phyloP scores from a whole-genome alignment of 92 coral and sea anemone genomes.

The Epizoanthus rinbou region DNA sequence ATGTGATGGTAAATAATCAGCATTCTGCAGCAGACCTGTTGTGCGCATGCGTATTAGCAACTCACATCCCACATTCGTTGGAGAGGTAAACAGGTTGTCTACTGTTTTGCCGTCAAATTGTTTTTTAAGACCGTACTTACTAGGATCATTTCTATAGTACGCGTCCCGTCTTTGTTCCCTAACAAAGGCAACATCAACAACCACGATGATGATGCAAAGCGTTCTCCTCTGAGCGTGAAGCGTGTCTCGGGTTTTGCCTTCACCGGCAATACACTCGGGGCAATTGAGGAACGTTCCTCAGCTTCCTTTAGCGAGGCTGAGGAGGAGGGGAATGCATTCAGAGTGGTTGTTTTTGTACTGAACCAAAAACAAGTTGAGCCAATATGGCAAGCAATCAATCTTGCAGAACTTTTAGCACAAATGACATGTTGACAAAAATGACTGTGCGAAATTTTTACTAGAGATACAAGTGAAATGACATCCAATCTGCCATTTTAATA shows the following conservation, averaged over 20 bases:
- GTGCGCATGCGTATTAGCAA: conserved; percentile 3
- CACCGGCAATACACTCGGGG: conserved; percentile 63
- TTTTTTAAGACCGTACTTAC: conserved; percentile 80
- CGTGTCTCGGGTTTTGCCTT: conserved; percentile 72
- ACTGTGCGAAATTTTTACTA: too few species aligned
- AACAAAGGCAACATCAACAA: conserved; percentile 68
- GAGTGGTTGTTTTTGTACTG: conserved; percentile 73
- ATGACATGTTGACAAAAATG: too few species aligned
- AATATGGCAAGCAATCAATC: too few species aligned
- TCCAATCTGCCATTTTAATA: too few species aligned
- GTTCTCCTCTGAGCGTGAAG: conserved; percentile 87
- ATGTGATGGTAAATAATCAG: neutral
- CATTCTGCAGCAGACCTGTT: neutral
- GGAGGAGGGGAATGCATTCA: conserved; percentile 84
- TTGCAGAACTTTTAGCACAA: too few species aligned
- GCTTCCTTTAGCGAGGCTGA: conserved; percentile 52
- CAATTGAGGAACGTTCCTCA: conserved; percentile 80
- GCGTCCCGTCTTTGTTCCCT: conserved; percentile 90
- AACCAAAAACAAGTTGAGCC: too few species aligned
- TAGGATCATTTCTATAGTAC: conserved; percentile 98
- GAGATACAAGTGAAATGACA: too few species aligned
- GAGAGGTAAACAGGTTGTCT: neutral
- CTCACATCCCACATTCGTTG: neutral
- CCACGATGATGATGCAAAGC: conserved; percentile 87
- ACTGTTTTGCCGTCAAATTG: too few species aligned